These are phyloP conservation scores for Eupsittula cactorum DNA, from an alignment of 2,113 vertebrate species.

Conservation along the genomic window DNA sequence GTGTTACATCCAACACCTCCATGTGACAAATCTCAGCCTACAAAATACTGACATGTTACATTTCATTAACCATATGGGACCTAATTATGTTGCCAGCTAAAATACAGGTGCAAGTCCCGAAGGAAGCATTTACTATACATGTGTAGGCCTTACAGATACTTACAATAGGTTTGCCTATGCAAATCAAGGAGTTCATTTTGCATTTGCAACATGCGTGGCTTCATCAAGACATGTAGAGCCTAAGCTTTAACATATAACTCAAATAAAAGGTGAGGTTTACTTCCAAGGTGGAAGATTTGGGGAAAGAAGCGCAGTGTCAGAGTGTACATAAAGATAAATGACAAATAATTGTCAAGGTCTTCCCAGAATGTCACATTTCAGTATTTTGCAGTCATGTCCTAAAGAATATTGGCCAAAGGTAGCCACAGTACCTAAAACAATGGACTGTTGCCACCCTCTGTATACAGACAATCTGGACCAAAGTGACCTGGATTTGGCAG, in stretches of 20 bases:
- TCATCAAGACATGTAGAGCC: fast-evolving
- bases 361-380: not conserved
- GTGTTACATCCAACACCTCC: constrained; percentile 60
- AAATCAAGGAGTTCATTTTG: not conserved
- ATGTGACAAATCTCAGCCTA: constrained; percentile 65
- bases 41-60: constrained; percentile 56
- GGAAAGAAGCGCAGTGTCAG: not conserved
- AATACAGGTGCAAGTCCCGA: constrained; percentile 25
- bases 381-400: not conserved
- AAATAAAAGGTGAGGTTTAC: not conserved
- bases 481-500: not conserved
- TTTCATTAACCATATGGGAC: constrained; percentile 67
- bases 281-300: not conserved
- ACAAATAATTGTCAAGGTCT: not conserved
- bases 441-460: not conserved
- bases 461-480: not conserved
- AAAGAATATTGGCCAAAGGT: not conserved
- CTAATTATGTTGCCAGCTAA: constrained; percentile 44
- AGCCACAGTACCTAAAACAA: not conserved
- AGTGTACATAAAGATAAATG: not conserved
- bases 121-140: not conserved
- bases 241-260: not conserved
- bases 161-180: not conserved
- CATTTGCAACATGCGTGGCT: not conserved
- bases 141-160: not conserved